phyloP scores from a whole-genome alignment of 2,113 vertebrate species.

The Archilochus colubris region DNA sequence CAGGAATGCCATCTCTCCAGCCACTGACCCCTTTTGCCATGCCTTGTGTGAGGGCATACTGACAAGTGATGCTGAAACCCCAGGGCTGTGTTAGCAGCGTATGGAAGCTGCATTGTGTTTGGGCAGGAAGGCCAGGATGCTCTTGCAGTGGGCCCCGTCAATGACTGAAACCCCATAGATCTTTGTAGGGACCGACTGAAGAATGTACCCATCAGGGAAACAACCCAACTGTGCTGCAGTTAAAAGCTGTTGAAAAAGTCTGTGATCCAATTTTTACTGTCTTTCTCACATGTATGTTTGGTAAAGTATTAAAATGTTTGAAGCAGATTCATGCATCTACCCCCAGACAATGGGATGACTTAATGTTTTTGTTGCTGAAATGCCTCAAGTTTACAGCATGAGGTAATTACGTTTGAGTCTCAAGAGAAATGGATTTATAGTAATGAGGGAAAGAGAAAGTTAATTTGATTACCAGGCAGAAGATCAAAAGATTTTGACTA shows the following conservation, averaged over 20 bases:
- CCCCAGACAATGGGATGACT: not conserved
- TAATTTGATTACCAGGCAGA: constrained; percentile 13
- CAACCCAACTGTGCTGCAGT: not conserved
- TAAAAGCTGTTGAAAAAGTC: not conserved
- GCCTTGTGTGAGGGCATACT: fast-evolving
- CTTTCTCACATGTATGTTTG: not conserved
- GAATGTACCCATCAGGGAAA: not conserved
- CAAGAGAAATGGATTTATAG: constrained; percentile 25
- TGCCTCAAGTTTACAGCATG: not conserved
- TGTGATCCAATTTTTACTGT: not conserved
- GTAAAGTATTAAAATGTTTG: not conserved
- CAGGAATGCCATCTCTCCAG: not conserved
- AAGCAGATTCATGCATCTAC: not conserved
- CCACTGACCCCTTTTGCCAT: not conserved
- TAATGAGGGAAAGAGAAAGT: constrained; percentile 9
- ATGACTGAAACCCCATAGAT: not conserved
- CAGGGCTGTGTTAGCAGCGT: not conserved
- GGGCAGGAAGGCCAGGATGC: not conserved
- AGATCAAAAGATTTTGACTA: not conserved
- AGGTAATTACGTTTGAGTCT: not conserved
- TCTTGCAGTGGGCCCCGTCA: not conserved
- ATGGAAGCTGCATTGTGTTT: not conserved
- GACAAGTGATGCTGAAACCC: not conserved
- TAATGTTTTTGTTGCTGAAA: constrained; percentile 3
- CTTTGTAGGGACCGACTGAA: not conserved